phyloP scores from a whole-genome alignment of 2,113 vertebrate genomes.

The Pristiophorus japonicus region DNA sequence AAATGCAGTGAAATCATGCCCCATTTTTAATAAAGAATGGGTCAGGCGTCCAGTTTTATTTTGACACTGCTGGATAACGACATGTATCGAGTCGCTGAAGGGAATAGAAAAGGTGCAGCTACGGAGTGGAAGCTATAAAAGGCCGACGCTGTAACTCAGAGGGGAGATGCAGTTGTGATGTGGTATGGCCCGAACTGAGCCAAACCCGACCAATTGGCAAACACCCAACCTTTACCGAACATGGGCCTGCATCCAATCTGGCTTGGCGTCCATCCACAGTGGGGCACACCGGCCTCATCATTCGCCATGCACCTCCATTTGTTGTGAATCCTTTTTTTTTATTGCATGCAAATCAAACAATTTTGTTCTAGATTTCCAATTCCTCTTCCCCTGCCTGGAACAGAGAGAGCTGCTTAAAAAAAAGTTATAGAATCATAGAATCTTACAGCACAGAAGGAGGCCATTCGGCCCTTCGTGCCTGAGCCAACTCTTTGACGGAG shows the following conservation, averaged over 20 bases:
- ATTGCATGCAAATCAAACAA: neutral
- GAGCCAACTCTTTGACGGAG: neutral
- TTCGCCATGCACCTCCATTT: neutral
- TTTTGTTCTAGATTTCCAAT: neutral
- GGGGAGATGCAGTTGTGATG: neutral
- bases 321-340: neutral
- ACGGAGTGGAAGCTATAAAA: neutral
- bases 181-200: neutral
- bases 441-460: neutral
- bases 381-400: neutral
- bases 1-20: neutral
- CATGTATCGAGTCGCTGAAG: neutral
- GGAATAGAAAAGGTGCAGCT: neutral
- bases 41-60: neutral
- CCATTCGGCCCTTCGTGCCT: neutral
- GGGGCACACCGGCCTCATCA: neutral
- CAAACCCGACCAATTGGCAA: neutral
- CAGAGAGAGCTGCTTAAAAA: neutral
- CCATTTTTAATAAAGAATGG: neutral
- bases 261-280: neutral
- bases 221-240: neutral
- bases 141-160: too few relatives aligned
- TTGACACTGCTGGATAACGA: neutral
- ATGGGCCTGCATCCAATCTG: neutral
- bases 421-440: neutral